phyloP scores from a whole-genome alignment of 2,888 invertebrate genomes.

The Harpalus rufipes region DNA sequence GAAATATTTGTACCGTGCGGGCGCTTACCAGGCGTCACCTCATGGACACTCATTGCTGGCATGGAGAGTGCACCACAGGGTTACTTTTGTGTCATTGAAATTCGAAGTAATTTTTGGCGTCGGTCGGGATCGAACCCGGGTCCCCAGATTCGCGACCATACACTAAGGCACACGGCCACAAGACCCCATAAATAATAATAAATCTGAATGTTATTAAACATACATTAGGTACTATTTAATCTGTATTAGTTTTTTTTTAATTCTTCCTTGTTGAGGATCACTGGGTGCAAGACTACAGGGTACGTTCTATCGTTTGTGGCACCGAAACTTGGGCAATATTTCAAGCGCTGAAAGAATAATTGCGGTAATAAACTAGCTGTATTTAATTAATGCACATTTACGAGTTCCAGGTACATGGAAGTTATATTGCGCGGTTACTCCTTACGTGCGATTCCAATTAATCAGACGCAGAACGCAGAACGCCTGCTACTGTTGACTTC shows the following conservation, averaged over 20 bases:
- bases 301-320: constrained; percentile 49
- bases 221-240: too few species aligned
- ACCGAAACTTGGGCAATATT: constrained; percentile 63
- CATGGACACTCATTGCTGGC: too few species aligned
- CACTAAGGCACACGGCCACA: too few species aligned
- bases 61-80: too few species aligned
- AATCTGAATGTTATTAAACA: too few species aligned
- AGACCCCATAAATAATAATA: too few species aligned
- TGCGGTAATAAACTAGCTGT: constrained; percentile 66
- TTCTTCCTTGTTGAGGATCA: neutral
- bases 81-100: too few species aligned
- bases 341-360: constrained; percentile 67
- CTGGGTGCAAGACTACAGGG: neutral
- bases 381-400: constrained; percentile 66
- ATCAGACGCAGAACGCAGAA: constrained; percentile 59
- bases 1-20: too few species aligned
- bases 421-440: constrained; percentile 63
- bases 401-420: constrained; percentile 64
- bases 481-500: constrained; percentile 45
- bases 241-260: neutral
- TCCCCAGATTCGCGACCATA: too few species aligned
- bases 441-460: constrained; percentile 63
- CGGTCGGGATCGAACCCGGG: too few species aligned
- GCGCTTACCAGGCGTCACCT: too few species aligned
- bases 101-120: too few species aligned